A percentile compares a stretch with the other conserved stretches of the same genome.
phyloP scores from a whole-genome alignment of 2,797 vertebrate species.

The Myripristis murdjan region DNA sequence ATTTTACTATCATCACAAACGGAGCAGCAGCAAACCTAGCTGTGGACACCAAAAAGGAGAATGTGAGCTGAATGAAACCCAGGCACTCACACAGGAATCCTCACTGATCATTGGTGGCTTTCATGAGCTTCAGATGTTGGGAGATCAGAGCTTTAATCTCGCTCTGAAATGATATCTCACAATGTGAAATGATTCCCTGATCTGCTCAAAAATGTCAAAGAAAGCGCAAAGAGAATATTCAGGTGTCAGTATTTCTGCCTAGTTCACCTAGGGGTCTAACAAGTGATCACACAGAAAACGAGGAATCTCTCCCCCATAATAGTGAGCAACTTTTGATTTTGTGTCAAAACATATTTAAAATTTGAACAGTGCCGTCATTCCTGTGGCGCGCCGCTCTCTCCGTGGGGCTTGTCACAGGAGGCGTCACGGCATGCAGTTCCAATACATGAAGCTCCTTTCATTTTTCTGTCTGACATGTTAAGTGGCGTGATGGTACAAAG shows the following conservation, averaged over 20 bases:
- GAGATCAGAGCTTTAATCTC: slow-evolving; percentile 77
- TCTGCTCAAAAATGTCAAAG: slow-evolving; percentile 73
- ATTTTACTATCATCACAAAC: slow-evolving; percentile 50
- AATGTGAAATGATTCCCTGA: slow-evolving; percentile 75
- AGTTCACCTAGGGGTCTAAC: slow-evolving; percentile 80
- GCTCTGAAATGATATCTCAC: slow-evolving; percentile 75
- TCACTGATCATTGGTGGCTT: slow-evolving; percentile 79
- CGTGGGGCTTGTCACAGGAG: slow-evolving; percentile 80
- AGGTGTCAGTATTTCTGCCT: slow-evolving; percentile 81
- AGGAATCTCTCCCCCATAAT: slow-evolving; percentile 77
- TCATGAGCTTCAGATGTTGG: slow-evolving; percentile 73
- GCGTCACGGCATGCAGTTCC: slow-evolving; percentile 68
- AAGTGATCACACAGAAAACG: slow-evolving; percentile 79
- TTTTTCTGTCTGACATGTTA: slow-evolving; percentile 82
- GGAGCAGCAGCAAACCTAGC: slow-evolving; percentile 56
- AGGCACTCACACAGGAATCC: slow-evolving; percentile 71
- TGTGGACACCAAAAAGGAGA: slow-evolving; percentile 69
- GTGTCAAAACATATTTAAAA: slow-evolving; percentile 89
- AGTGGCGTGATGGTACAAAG: slow-evolving; percentile 83
- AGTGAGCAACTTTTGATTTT: slow-evolving; percentile 84
- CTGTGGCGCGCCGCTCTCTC: slow-evolving; percentile 74
- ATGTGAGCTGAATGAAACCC: slow-evolving; percentile 67
- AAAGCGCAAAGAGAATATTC: slow-evolving; percentile 80
- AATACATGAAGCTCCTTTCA: slow-evolving; percentile 78
- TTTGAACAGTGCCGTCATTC: slow-evolving; percentile 80